phyloP scores from a whole-genome alignment of 2,113 vertebrate species.

The Aviceda subcristata region DNA sequence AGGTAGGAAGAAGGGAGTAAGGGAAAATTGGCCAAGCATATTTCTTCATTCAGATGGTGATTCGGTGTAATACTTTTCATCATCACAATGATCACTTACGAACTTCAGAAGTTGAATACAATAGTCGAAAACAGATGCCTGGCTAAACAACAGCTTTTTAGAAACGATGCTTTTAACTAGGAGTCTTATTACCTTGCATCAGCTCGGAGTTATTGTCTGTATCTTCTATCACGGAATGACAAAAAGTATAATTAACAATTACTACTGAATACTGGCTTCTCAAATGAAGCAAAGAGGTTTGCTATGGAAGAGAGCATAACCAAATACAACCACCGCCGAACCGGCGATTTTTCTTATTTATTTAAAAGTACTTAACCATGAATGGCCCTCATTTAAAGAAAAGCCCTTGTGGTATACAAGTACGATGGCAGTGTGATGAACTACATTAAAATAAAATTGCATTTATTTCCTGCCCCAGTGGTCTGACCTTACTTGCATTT shows the following conservation, averaged over 20 bases:
- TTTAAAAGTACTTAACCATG: conserved; percentile 42
- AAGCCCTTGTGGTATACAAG: not conserved
- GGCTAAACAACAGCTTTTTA: not conserved
- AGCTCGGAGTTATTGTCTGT: not conserved
- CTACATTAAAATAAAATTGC: conserved; percentile 44
- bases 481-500: conserved; percentile 22
- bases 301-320: conserved; percentile 12
- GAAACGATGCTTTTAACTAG: not conserved
- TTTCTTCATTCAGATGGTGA: not conserved
- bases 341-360: not conserved
- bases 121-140: not conserved
- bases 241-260: conserved; percentile 23
- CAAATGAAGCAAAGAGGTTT: conserved; percentile 31
- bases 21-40: not conserved
- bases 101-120: not conserved
- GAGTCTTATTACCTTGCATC: not conserved
- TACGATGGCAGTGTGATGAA: not conserved
- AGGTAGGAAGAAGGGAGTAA: not conserved
- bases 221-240: not conserved
- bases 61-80: not conserved
- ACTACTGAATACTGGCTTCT: not conserved
- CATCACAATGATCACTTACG: not conserved
- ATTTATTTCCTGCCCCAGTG: conserved; percentile 56
- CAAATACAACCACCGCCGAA: not conserved
- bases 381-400: not conserved